Conservation (phyloP, 2,113 vertebrate species). For the Platanista minor region DNA sequence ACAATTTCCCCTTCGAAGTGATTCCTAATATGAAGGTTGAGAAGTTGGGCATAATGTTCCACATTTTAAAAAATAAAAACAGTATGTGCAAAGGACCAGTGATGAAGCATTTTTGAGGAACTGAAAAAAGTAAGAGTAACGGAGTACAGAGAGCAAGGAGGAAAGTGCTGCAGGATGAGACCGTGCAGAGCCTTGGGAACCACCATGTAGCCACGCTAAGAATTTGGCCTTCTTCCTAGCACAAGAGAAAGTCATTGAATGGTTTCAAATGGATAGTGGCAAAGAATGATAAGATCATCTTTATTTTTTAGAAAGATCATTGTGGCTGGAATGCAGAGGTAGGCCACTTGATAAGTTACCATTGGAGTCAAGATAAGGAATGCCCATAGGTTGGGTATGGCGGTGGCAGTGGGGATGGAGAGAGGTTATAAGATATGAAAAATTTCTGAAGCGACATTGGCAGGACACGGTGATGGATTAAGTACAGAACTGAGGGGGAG, state of each 20-base stretch:
- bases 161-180: not conserved
- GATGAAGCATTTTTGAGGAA: not conserved
- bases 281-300: not conserved
- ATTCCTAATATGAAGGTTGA: not conserved
- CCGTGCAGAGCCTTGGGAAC: not conserved
- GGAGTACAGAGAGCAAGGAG: not conserved
- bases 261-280: not conserved
- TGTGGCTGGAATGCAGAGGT: not conserved
- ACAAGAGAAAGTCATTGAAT: not conserved
- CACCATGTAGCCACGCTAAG: not conserved
- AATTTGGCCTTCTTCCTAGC: not conserved
- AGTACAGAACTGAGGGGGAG: not conserved
- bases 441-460: not conserved
- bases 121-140: not conserved
- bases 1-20: not conserved
- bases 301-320: not conserved
- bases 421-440: not conserved
- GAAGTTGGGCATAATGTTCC: not conserved
- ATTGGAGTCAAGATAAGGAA: not conserved
- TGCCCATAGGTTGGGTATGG: not conserved
- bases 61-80: not conserved
- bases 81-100: not conserved
- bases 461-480: not conserved
- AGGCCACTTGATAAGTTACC: not conserved
- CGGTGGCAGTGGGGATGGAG: not conserved